Percentiles rank a stretch among this genome's conserved stretches.
These are phyloP conservation scores for Atethmia centrago DNA, from an alignment of 2,888 invertebrate species.

Conservation along the genomic window DNA sequence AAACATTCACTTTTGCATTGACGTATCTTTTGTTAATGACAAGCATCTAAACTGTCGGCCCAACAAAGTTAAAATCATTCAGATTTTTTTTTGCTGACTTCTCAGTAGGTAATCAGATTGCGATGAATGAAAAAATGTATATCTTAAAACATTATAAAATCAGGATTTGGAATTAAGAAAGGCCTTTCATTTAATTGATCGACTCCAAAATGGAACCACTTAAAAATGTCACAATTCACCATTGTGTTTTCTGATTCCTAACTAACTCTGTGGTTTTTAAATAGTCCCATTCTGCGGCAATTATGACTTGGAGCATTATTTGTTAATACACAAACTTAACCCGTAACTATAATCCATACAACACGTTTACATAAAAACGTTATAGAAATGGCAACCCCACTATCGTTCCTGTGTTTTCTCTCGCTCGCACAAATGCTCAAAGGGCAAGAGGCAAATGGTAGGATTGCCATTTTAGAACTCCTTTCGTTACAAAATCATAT, in stretches of 20 bases:
- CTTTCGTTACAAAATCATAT: neutral
- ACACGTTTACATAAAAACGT: neutral
- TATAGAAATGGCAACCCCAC: slow-evolving; percentile 15
- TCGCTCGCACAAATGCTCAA: neutral
- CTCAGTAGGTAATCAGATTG: neutral
- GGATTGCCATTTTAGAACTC: slow-evolving; percentile 9
- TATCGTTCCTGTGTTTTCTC: neutral
- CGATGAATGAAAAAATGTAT: neutral
- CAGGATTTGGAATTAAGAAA: slow-evolving; percentile 14
- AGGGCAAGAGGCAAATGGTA: slow-evolving; percentile 22
- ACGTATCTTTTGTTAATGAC: neutral
- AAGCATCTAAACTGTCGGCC: neutral
- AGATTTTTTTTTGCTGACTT: neutral
- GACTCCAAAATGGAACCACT: neutral
- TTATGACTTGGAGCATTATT: neutral
- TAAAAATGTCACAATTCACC: neutral
- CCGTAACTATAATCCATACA: slow-evolving; percentile 12
- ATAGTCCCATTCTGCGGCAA: neutral
- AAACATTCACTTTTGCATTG: neutral
- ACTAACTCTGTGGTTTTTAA: neutral
- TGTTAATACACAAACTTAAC: slow-evolving; percentile 13
- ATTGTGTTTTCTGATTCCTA: neutral
- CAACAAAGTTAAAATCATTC: neutral
- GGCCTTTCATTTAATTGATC: neutral
- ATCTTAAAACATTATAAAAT: slow-evolving; percentile 9